Conservation (phyloP, 2,113 vertebrate genomes). For the Sterrhoptilus dennistouni region DNA sequence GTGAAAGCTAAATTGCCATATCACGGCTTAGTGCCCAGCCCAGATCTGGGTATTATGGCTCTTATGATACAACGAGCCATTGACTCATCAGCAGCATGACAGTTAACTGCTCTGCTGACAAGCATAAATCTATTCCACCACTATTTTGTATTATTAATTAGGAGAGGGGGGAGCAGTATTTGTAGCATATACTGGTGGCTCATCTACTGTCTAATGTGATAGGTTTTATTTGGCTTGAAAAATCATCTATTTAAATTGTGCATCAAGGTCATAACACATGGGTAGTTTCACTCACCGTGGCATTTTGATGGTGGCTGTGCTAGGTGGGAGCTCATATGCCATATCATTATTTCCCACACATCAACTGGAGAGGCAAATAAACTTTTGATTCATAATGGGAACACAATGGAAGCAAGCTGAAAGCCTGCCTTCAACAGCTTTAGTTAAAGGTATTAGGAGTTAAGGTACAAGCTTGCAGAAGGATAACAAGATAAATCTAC, state of each 20-base stretch:
- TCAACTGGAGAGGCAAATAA: slow-evolving; percentile 37
- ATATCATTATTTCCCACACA: neutral
- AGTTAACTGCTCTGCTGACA: slow-evolving; percentile 64
- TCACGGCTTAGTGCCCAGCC: slow-evolving; percentile 53
- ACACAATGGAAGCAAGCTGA: neutral
- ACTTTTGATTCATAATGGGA: slow-evolving; percentile 39
- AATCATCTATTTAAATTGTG: slow-evolving; percentile 39
- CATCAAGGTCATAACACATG: slow-evolving; percentile 55
- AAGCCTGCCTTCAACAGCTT: neutral
- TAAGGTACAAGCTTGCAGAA: neutral
- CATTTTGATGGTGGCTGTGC: slow-evolving; percentile 33
- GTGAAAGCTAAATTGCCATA: slow-evolving; percentile 54
- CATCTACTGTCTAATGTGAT: slow-evolving; percentile 60
- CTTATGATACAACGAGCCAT: slow-evolving; percentile 66
- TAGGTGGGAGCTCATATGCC: neutral
- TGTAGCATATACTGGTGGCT: slow-evolving; percentile 10
- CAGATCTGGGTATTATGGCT: slow-evolving; percentile 41
- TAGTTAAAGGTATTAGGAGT: slow-evolving; percentile 2
- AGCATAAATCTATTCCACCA: slow-evolving; percentile 60
- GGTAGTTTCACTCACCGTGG: slow-evolving; percentile 25
- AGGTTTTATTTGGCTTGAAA: slow-evolving; percentile 56
- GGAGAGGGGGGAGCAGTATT: slow-evolving; percentile 5
- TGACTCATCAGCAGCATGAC: slow-evolving; percentile 62
- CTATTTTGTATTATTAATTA: slow-evolving; percentile 65
- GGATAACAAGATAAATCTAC: neutral